Percentiles rank a stretch among this genome's conserved stretches.
Evolutionary conservation across 2,888 invertebrate genomes (phyloP).

Genomic region (Stomorhina lunata): DNA sequence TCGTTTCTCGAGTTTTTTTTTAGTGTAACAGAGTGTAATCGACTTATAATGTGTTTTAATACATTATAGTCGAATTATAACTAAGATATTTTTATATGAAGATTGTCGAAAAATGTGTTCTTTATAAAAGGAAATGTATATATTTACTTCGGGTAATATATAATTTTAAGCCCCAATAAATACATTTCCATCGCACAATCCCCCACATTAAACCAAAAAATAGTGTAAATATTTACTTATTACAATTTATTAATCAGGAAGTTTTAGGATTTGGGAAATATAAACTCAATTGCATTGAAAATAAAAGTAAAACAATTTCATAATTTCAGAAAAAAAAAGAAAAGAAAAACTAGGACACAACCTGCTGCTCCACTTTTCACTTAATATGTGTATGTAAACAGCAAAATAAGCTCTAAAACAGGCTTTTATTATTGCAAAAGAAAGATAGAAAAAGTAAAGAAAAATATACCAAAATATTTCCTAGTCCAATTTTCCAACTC

Average conservation of each 20-base stretch:
- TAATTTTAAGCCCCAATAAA: no score
- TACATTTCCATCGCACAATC: no score
- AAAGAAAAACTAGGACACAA: constrained; percentile 48
- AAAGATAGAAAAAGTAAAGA: not conserved
- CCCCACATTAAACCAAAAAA: no score
- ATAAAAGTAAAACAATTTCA: not conserved
- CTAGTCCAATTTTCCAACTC: not conserved
- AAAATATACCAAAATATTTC: not conserved
- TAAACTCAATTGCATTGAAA: constrained; percentile 12
- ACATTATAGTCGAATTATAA: no score
- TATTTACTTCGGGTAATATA: no score
- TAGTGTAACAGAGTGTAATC: no score
- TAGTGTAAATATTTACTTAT: not conserved
- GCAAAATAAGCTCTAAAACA: not conserved
- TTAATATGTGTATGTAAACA: not conserved
- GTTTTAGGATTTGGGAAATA: constrained; percentile 38
- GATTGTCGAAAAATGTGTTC: no score
- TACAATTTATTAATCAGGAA: constrained; percentile 50
- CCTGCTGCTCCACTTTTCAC: constrained; percentile 59
- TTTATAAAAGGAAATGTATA: no score
- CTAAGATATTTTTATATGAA: no score
- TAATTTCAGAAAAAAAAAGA: not conserved
- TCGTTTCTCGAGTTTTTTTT: no score
- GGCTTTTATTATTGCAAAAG: not conserved
- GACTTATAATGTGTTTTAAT: no score